Evolutionary conservation across 2,113 vertebrate genomes (phyloP).

Genomic region (Gasterosteus aculeatus): DNA sequence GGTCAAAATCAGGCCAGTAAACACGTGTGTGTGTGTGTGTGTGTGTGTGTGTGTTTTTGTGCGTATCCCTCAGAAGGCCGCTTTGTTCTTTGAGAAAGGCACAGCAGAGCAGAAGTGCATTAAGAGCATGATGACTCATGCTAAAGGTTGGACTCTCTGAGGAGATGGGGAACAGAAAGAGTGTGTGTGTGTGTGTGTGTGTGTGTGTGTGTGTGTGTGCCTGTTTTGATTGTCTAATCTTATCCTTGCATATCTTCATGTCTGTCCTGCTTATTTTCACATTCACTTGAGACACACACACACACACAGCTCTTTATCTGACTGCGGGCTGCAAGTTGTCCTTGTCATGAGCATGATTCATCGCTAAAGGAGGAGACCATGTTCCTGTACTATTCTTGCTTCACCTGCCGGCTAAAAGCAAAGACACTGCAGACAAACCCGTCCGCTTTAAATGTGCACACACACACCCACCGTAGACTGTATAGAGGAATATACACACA

Average conservation of each 20-base stretch:
- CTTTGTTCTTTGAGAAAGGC: not conserved
- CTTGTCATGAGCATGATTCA: conserved; percentile 58
- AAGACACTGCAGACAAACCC: not conserved
- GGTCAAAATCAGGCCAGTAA: not conserved
- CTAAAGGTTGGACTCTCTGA: conserved; percentile 32
- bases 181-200: conserved; percentile 1
- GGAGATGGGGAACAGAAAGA: not conserved
- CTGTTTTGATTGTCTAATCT: not conserved
- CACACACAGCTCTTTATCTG: conserved; percentile 6
- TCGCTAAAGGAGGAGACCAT: conserved; percentile 34
- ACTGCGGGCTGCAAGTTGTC: conserved; percentile 34
- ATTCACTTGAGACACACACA: conserved; percentile 3
- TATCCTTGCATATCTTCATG: conserved; percentile 21
- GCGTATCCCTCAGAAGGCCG: not conserved
- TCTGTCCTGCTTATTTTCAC: conserved; percentile 31
- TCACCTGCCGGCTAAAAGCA: conserved; percentile 22
- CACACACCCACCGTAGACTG: not conserved
- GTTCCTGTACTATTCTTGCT: conserved; percentile 28
- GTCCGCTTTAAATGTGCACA: not conserved
- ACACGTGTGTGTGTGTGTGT: not conserved
- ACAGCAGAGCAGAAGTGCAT: not conserved
- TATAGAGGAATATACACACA: not conserved
- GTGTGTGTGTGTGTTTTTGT: not conserved
- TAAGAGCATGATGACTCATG: conserved; percentile 31
- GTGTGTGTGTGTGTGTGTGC: not conserved